Evolutionary conservation across 2,797 vertebrate genomes (phyloP).

Genomic region (Platalea minor): DNA sequence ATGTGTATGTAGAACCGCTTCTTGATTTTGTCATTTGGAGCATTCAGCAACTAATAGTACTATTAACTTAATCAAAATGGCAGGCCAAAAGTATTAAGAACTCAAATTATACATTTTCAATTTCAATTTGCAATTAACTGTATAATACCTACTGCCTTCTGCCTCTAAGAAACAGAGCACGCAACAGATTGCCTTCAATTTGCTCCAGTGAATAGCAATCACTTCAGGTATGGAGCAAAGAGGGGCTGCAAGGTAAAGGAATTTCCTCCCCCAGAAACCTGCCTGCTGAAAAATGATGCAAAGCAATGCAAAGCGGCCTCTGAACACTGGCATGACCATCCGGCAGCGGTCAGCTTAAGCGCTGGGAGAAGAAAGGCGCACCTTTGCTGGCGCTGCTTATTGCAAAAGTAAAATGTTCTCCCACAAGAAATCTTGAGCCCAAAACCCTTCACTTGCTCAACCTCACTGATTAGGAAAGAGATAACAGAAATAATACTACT

Average conservation of each 20-base stretch:
- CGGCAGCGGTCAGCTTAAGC: not conserved
- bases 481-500: not conserved
- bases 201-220: not conserved
- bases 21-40: not conserved
- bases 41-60: not conserved
- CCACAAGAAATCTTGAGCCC: not conserved
- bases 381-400: not conserved
- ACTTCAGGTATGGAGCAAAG: not conserved
- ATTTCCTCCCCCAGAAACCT: not conserved
- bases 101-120: not conserved
- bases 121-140: not conserved
- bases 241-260: not conserved
- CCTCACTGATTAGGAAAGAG: not conserved
- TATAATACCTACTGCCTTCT: not conserved
- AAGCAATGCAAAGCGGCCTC: not conserved
- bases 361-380: not conserved
- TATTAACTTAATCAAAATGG: not conserved
- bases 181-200: not conserved
- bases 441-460: not conserved
- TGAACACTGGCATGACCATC: rapidly evolving
- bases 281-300: not conserved
- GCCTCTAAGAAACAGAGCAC: not conserved
- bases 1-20: rapidly evolving
- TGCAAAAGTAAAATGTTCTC: not conserved
- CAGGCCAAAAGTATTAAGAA: not conserved